A percentile compares a stretch with the other conserved stretches of the same genome.
Conservation (phyloP, 64 coral and sea anemone species). For the Montipora efflorescens region DNA sequence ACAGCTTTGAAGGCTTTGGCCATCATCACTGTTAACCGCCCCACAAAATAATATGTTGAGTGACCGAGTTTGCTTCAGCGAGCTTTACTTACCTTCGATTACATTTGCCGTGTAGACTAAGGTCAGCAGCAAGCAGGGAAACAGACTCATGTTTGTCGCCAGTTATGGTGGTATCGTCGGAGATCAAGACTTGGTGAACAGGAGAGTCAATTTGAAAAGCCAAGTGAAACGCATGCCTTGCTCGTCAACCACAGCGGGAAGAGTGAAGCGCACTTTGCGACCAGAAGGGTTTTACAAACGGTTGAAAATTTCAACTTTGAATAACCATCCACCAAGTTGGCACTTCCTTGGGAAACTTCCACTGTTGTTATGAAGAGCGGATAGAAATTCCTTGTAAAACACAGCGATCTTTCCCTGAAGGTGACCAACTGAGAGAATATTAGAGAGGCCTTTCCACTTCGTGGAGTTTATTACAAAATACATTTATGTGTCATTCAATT, state of each 20-base stretch:
- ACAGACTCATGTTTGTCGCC: background rate
- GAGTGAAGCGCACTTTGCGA: background rate
- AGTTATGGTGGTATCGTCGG: background rate
- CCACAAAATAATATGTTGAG: no score
- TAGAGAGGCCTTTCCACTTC: no score
- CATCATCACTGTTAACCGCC: no score
- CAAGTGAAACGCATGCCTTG: background rate
- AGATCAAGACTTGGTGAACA: background rate
- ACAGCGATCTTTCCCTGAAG: background rate
- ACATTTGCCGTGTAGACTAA: background rate
- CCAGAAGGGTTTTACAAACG: background rate
- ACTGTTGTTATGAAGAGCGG: background rate
- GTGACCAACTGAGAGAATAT: background rate
- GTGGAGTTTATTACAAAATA: no score
- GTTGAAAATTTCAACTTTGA: background rate
- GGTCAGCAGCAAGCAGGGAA: background rate
- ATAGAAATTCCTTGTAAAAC: no score
- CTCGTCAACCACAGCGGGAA: background rate
- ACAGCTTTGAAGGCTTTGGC: background rate
- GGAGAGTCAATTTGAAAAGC: background rate
- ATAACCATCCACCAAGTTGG: background rate
- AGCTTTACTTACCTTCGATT: background rate
- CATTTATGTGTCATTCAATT: background rate
- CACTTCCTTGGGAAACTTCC: background rate
- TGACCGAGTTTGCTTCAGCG: background rate